A percentile compares a stretch with the other conserved stretches of the same genome.
These are phyloP conservation scores for Cygnus atratus DNA, from an alignment of 2,113 vertebrate genomes.

Conservation along the genomic window DNA sequence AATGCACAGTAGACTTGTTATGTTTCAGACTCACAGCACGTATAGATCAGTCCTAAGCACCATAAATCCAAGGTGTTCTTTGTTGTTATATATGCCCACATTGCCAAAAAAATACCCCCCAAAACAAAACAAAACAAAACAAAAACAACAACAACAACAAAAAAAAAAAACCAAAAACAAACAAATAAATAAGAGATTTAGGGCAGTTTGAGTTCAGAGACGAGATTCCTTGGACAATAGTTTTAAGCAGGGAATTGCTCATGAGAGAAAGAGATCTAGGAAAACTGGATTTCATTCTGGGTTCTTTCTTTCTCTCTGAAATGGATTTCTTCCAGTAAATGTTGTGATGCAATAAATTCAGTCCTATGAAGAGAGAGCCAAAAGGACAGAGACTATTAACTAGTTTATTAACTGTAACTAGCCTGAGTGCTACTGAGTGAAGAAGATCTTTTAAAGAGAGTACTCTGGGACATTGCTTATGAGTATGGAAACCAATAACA, in stretches of 20 bases:
- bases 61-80: not conserved
- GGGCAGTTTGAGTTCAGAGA: not conserved
- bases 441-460: not conserved
- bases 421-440: not conserved
- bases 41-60: not conserved
- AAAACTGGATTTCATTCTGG: rapidly evolving
- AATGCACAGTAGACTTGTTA: not conserved
- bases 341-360: not conserved
- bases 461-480: not conserved
- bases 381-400: not conserved
- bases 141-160: too few species aligned
- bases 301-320: not conserved
- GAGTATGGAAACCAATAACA: rapidly evolving
- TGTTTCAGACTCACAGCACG: not conserved
- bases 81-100: rapidly evolving
- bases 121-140: too few species aligned
- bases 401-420: not conserved
- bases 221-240: not conserved
- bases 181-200: not conserved
- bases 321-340: not conserved
- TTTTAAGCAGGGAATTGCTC: not conserved
- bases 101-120: not conserved
- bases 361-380: not conserved
- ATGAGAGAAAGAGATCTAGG: not conserved
- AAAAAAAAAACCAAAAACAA: too few species aligned